Evolutionary conservation across 2,888 invertebrate genomes (phyloP).

Genomic region (Aphidius colemani): DNA sequence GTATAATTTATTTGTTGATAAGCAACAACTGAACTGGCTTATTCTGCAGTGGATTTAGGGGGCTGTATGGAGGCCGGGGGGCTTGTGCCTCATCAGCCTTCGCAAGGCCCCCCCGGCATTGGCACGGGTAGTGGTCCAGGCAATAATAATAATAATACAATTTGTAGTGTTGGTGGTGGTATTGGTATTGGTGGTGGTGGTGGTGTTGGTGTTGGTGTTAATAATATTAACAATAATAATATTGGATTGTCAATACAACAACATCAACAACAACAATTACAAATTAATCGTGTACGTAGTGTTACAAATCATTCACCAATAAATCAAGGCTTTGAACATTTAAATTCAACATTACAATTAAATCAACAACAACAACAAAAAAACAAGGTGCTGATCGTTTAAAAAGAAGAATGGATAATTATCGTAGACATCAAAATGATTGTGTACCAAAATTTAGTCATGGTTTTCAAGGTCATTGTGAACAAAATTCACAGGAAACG

Average conservation of each 20-base stretch:
- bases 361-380: slow-evolving; percentile 49
- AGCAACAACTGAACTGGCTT: slow-evolving; percentile 64
- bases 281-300: slow-evolving; percentile 6
- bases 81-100: slow-evolving; percentile 71
- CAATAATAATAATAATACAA: slow-evolving; percentile 27
- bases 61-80: slow-evolving; percentile 80
- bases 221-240: slow-evolving; percentile 25
- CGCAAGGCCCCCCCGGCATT: slow-evolving; percentile 65
- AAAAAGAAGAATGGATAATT: slow-evolving; percentile 82
- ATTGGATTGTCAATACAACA: slow-evolving; percentile 29
- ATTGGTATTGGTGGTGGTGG: slow-evolving; percentile 51
- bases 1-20: slow-evolving; percentile 36
- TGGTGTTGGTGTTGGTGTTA: slow-evolving; percentile 44
- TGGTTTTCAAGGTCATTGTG: slow-evolving; percentile 83
- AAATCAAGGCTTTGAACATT: slow-evolving; percentile 42
- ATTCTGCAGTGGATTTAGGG: slow-evolving; percentile 66
- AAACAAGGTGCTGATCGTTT: slow-evolving; percentile 87
- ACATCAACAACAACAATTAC: slow-evolving; percentile 27
- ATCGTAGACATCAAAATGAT: slow-evolving; percentile 83
- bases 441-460: slow-evolving; percentile 88
- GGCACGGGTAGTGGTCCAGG: slow-evolving; percentile 48
- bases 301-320: slow-evolving; percentile 43
- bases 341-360: slow-evolving; percentile 45
- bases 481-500: slow-evolving; percentile 90
- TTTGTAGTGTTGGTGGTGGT: slow-evolving; percentile 29